Conservation (phyloP, 2,888 invertebrate genomes). For the Clanis bilineata region DNA sequence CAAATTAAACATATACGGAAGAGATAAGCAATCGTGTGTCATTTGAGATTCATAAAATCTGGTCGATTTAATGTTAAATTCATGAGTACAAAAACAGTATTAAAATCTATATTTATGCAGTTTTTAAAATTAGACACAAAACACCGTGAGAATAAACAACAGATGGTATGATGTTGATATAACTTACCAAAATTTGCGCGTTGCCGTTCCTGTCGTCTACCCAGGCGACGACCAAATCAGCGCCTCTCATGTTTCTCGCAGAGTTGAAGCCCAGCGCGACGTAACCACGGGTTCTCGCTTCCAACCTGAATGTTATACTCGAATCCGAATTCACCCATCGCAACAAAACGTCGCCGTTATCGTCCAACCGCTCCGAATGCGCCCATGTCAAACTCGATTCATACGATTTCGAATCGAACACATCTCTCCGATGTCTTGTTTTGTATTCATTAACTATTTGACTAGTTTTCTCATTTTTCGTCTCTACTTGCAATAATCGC, state of each 20-base stretch:
- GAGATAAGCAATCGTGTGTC: background rate
- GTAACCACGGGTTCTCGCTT: slow-evolving; percentile 92
- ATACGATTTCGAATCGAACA: slow-evolving; percentile 72
- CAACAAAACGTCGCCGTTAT: slow-evolving; percentile 79
- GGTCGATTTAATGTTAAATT: background rate
- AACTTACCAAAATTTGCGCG: slow-evolving; percentile 91
- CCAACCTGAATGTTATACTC: slow-evolving; percentile 91
- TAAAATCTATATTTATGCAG: background rate
- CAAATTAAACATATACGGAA: background rate
- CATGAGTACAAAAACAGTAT: background rate
- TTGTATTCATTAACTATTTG: slow-evolving; percentile 66
- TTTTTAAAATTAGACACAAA: background rate
- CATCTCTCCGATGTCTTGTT: slow-evolving; percentile 60
- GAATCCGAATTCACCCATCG: slow-evolving; percentile 89
- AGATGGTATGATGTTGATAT: slow-evolving; percentile 47
- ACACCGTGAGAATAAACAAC: slow-evolving; percentile 39
- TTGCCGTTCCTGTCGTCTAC: slow-evolving; percentile 86
- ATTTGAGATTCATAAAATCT: background rate
- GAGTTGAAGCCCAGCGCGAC: slow-evolving; percentile 93
- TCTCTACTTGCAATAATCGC: slow-evolving; percentile 55
- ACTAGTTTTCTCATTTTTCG: slow-evolving; percentile 64
- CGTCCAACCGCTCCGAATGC: slow-evolving; percentile 81
- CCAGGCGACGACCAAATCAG: slow-evolving; percentile 95
- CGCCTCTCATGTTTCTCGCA: slow-evolving; percentile 89
- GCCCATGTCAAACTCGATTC: slow-evolving; percentile 80